A percentile compares a stretch with the other conserved stretches of the same genome.
Conservation (phyloP, 2,888 invertebrate species). For the Eristalis pertinax region DNA sequence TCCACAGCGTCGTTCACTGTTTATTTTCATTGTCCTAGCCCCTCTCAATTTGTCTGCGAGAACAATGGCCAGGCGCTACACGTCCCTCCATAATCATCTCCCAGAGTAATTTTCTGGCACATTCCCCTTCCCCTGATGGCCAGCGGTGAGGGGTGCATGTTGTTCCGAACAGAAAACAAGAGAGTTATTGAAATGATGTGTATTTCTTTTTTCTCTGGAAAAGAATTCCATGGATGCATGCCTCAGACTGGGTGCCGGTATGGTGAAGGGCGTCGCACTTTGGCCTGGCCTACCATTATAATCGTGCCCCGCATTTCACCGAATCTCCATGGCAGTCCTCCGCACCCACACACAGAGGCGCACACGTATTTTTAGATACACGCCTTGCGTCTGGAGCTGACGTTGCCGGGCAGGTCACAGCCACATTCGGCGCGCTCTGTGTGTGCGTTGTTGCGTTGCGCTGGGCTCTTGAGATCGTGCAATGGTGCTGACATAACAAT, state of each 20-base stretch:
- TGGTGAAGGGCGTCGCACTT: constrained; percentile 13
- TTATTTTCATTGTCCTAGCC: not conserved
- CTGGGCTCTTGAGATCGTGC: not conserved
- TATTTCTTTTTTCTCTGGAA: not conserved
- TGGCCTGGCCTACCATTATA: constrained; percentile 4
- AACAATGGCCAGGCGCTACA: not conserved
- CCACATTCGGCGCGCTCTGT: not conserved
- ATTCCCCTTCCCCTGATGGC: not conserved
- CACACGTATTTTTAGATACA: constrained; percentile 46
- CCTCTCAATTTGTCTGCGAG: constrained; percentile 3
- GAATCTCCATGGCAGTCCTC: not conserved
- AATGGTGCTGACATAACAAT: constrained; percentile 64
- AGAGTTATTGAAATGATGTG: constrained; percentile 16
- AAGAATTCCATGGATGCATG: constrained; percentile 10
- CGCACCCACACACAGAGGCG: not conserved
- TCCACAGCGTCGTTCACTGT: constrained; percentile 2
- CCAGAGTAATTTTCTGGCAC: not conserved
- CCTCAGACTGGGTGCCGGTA: not conserved
- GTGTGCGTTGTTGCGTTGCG: not conserved
- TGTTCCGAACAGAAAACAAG: not conserved
- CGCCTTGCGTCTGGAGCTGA: not conserved
- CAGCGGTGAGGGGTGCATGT: not conserved
- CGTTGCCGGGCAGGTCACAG: not conserved
- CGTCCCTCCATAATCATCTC: constrained; percentile 20
- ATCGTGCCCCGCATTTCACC: constrained; percentile 37